Evolutionary conservation across 1,140 invertebrate species (phyloP), one percentile per base, ranked within the genome.

Genomic region (Thalassaphorura encarpata): DNA sequence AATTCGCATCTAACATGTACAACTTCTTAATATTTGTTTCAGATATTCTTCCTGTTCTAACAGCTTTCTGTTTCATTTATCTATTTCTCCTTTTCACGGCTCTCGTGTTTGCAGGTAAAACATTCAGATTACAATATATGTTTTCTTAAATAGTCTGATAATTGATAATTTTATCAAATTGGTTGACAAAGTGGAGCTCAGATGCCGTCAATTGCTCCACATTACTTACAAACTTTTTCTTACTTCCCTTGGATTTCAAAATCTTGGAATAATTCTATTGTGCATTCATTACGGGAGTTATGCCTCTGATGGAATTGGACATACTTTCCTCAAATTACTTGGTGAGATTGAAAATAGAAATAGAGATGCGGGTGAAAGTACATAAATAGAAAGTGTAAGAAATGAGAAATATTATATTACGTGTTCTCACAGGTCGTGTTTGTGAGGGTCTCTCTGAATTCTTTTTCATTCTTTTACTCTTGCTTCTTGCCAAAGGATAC

Each of bases 161-260:
- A 36, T 36, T 36, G 33, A 45, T 49, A 45, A 23, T 45, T 45
- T 16, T 8, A 18, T 16, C 42, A 45, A 16, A 8, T 45, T 45
- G 11, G 26, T 21, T n/a, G 19, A 13, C 26, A 24, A 18, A 24
- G 78, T 83, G 52, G 80, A 87, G 66, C 70, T 93, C 5, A 80
- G 80, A 58, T 76, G 79, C 1, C 73, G 86, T 28, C 84, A 89
- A 68, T 70, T 94, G 1, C 75, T 92, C 31, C 90, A 95, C 69
- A 76, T 84, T 1, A 93, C 89, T 0, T 94, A 91, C 71, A 89
- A 90, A 69, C 69, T 94, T 56, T 95, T 85, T 68, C 75, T 90
- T 16, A 62, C 77, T 2, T 87, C 87, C 1, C 70, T 89, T 3
- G 66, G 79, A 2, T 68, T 78, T 26, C 81, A 87, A 68, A 75